Percentiles rank a stretch among this genome's conserved stretches.
Conservation (phyloP, 1,140 invertebrate species). For the Ceratosolen fusciceps region DNA sequence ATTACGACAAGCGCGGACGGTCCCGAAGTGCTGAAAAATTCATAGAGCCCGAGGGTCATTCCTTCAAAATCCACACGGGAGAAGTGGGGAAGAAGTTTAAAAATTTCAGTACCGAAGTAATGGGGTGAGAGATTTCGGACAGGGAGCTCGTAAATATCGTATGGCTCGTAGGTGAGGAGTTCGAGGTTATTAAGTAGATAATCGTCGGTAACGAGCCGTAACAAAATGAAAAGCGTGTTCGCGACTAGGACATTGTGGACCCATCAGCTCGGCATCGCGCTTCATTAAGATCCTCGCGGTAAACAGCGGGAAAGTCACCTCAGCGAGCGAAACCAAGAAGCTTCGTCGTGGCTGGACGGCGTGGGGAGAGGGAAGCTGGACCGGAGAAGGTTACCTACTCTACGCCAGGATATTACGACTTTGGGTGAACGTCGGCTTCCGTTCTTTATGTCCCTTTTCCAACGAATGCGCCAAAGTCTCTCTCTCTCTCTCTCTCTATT, state of each 20-base stretch:
- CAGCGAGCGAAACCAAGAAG: too few relatives aligned
- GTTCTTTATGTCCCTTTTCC: slow-evolving; percentile 50
- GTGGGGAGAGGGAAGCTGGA: background rate
- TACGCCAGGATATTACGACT: slow-evolving; percentile 59
- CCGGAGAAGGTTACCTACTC: background rate
- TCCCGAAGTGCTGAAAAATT: too few relatives aligned
- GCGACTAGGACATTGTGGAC: slow-evolving; percentile 30
- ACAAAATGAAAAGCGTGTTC: slow-evolving; percentile 42
- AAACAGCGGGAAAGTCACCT: slow-evolving; percentile 20
- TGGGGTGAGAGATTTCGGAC: slow-evolving; percentile 20
- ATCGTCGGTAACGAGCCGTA: slow-evolving; percentile 35
- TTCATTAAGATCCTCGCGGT: slow-evolving; percentile 57
- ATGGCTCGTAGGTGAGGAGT: slow-evolving; percentile 14
- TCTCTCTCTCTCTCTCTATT: background rate
- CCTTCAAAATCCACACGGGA: background rate
- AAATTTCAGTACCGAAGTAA: background rate
- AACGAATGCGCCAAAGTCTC: background rate
- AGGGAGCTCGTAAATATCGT: slow-evolving; percentile 22
- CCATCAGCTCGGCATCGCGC: slow-evolving; percentile 50
- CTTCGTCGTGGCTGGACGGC: too few relatives aligned
- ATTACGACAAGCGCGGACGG: too few relatives aligned
- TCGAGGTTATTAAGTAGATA: slow-evolving; percentile 24
- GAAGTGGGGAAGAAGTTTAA: background rate
- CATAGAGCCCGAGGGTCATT: too few relatives aligned
- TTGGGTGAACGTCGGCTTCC: slow-evolving; percentile 53